Base-by-base conservation (phyloP, 2,888 invertebrate genomes). In the Sinopyrophorus schimmeli region DNA sequence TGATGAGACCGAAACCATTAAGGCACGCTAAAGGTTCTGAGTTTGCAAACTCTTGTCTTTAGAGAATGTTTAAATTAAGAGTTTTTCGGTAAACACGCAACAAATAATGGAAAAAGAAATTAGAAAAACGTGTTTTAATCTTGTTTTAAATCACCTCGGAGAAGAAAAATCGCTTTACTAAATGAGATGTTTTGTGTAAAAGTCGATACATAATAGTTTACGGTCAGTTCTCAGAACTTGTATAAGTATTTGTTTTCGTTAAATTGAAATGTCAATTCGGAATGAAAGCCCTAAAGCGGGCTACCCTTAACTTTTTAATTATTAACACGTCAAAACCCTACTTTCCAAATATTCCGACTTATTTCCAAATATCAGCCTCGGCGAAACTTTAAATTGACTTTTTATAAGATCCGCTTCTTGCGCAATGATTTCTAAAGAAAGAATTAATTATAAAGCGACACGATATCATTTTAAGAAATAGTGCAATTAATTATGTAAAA, bases 231-330 rank as follows among this genome's bases (percentile, higher is more conserved):
- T 32, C 24, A 23, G 23, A 47, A 44, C 47, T 41, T 39, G 31
- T 28, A 42, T 20, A 32, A 47, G 41, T 46, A 30, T 53, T 49
- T 50, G 53, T 53, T 42, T 47, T 39, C 46, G 31, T 39, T 42
- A 53, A 53, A 53, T 50, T 47, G 53, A 53, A 49, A 49, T 46
- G 53, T 53, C 50, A 53, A 43, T 40, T 42, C 28, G 30, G 27
- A 40, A 47, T 41, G 40, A 30, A 48, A 42, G 48, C 30, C 42
- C 42, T 42, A 23, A 30, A n/a, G 35, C 17, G 14, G 16, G 41
- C 10, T 24, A 40, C 41, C 11, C 17, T 37, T 14, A 21, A 42
- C 16, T 34, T 48, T 42, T 37, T 48, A 48, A 48, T 48, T 48
- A 47, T 47, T 31, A 42, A 18, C 48, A 24, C 21, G 30, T 48